Conservation (phyloP, 2,888 invertebrate genomes). For the Plutella xylostella region DNA sequence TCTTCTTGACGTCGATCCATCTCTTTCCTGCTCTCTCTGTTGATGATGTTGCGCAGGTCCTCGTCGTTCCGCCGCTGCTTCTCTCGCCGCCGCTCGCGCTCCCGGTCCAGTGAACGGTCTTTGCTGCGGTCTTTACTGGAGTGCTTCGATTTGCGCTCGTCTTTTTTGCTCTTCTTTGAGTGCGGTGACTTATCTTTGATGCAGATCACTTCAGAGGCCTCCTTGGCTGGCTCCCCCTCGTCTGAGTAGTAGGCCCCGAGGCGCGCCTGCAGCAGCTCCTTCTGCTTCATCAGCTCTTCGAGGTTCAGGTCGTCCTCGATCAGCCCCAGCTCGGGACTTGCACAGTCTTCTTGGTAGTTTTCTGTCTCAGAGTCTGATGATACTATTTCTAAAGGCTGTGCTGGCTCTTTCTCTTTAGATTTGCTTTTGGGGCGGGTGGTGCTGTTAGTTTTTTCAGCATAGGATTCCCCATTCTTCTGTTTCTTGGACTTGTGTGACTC, state of each 20-base stretch:
- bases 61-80: conserved; percentile 39
- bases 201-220: conserved; percentile 57
- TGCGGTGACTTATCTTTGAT: conserved; percentile 74
- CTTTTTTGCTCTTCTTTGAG: conserved; percentile 44
- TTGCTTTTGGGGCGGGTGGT: conserved; percentile 20
- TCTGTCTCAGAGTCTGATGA: conserved; percentile 78
- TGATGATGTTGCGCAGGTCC: conserved; percentile 54
- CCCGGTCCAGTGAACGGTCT: conserved; percentile 37
- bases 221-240: conserved; percentile 49
- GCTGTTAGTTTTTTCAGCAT: conserved; percentile 22
- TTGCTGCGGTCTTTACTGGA: conserved; percentile 41
- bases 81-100: conserved; percentile 26
- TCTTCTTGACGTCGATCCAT: conserved; percentile 45
- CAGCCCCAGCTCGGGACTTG: conserved; percentile 78
- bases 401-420: conserved; percentile 24
- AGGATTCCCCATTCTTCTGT: conserved; percentile 39
- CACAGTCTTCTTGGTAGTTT: conserved; percentile 72
- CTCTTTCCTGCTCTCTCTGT: conserved; percentile 40
- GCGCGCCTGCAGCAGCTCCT: conserved; percentile 83
- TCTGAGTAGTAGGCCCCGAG: conserved; percentile 82
- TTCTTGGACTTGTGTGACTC: conserved; percentile 26
- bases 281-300: conserved; percentile 91
- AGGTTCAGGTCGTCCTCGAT: conserved; percentile 89
- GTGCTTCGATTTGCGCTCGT: conserved; percentile 36
- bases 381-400: conserved; percentile 69